A percentile compares a stretch with the other conserved stretches of the same genome.
Conservation (phyloP, 2,797 vertebrate species). For the Sebastes iracundus region DNA sequence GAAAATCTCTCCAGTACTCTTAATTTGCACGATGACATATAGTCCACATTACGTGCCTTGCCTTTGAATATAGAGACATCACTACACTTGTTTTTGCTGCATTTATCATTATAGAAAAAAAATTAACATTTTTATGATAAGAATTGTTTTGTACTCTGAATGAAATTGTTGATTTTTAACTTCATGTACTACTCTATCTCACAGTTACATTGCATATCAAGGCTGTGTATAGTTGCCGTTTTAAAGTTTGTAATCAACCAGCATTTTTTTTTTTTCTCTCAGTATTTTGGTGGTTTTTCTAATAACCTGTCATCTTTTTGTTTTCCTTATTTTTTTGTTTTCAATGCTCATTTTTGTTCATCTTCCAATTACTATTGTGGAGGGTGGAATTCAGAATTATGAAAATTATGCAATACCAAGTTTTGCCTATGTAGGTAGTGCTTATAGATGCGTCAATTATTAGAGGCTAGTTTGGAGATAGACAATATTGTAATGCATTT, state of each 20-base stretch:
- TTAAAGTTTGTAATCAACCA: constrained; percentile 98
- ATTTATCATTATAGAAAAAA: constrained; percentile 97
- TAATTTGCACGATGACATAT: constrained; percentile 99
- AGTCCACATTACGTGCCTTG: constrained; percentile 99
- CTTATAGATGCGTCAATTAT: constrained; percentile 99
- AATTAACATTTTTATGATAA: constrained; percentile 99
- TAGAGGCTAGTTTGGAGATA: constrained; percentile 98
- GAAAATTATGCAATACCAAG: constrained; percentile 99
- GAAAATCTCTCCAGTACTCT: constrained; percentile 94
- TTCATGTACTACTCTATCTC: constrained; percentile 98
- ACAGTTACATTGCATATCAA: constrained; percentile 99
- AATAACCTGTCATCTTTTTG: constrained; percentile 89
- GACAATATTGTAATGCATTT: constrained; percentile 89
- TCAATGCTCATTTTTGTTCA: constrained; percentile 88
- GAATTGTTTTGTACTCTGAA: constrained; percentile 99
- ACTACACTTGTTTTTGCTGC: constrained; percentile 99
- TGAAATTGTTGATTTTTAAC: constrained; percentile 99
- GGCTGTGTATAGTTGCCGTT: constrained; percentile 99
- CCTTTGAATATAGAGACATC: constrained; percentile 98
- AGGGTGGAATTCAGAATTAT: constrained; percentile 95
- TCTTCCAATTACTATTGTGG: constrained; percentile 98
- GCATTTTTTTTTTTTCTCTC: constrained; percentile 85
- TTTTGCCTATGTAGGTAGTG: constrained; percentile 99
- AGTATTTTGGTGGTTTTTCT: constrained; percentile 96
- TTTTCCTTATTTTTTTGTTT: constrained; percentile 85